These are phyloP conservation scores for Phortica okadai DNA, from an alignment of 2,888 invertebrate genomes.

Conservation along the genomic window DNA sequence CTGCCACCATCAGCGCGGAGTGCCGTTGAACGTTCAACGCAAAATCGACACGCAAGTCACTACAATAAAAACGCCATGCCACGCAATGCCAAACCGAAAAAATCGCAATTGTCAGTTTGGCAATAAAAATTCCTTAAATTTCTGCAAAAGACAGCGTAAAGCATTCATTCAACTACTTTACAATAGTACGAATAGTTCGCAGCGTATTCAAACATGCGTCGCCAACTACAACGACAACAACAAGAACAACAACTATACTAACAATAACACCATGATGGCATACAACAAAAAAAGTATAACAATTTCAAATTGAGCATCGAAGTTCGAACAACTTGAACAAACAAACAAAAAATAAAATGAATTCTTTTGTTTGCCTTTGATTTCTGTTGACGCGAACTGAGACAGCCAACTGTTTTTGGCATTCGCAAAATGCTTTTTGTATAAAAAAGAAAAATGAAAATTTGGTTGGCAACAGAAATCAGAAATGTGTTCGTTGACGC, in stretches of 20 bases:
- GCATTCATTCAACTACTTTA: constrained; percentile 16
- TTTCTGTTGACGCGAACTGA: constrained; percentile 1
- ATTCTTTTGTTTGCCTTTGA: constrained; percentile 29
- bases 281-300: constrained; percentile 11
- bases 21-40: neutral
- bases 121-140: constrained; percentile 54
- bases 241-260: neutral
- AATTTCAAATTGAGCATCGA: constrained; percentile 16
- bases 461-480: neutral
- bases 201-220: neutral
- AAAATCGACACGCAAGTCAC: constrained; percentile 2
- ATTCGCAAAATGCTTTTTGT: constrained; percentile 30
- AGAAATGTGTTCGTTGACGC: neutral
- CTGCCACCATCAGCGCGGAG: constrained; percentile 27
- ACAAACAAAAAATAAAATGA: neutral
- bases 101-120: constrained; percentile 46
- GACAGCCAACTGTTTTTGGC: neutral
- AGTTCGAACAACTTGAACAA: constrained; percentile 10
- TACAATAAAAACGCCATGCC: constrained; percentile 19
- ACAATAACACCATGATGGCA: neutral
- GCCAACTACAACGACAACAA: constrained; percentile 1
- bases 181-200: neutral
- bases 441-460: neutral
- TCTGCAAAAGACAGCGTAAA: constrained; percentile 41
- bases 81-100: constrained; percentile 17